Evolutionary conservation across 2,113 vertebrate species (phyloP).

Genomic region (Malaclemys terrapin): DNA sequence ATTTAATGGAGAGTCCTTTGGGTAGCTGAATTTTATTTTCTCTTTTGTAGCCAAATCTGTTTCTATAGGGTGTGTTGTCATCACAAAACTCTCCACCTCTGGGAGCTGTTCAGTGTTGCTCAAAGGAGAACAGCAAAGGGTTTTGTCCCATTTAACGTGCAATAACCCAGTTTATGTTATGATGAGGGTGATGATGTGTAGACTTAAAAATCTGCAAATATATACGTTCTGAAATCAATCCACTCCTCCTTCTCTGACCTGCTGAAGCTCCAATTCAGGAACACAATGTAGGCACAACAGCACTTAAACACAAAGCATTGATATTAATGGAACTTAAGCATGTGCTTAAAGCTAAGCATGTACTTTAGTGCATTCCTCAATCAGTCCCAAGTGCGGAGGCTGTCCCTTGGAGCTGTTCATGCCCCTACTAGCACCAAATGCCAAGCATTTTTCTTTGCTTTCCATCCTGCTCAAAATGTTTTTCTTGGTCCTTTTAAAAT

Average conservation of each 20-base stretch:
- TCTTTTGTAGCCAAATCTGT: conserved; percentile 37
- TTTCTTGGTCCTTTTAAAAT: neutral
- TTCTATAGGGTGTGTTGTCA: neutral
- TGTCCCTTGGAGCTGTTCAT: neutral
- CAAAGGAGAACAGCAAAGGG: neutral
- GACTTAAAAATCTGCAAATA: conserved; percentile 27
- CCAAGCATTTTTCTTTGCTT: neutral
- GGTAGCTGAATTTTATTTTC: conserved; percentile 67
- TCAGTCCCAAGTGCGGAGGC: neutral
- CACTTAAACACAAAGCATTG: neutral
- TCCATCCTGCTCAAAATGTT: neutral
- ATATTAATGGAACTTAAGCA: neutral
- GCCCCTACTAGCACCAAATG: neutral
- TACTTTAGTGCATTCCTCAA: accelerated
- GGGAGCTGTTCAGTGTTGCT: neutral
- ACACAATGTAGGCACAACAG: conserved; percentile 39
- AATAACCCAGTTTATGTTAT: neutral
- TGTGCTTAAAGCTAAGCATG: neutral
- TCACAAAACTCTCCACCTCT: neutral
- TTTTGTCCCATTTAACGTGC: neutral
- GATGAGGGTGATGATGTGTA: neutral
- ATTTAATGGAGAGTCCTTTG: conserved; percentile 59
- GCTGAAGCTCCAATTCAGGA: conserved; percentile 25
- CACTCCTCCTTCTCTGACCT: conserved; percentile 26
- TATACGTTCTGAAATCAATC: neutral